A percentile compares a stretch with the other conserved stretches of the same genome.
These are phyloP conservation scores for Toxotes lorentzi DNA, from an alignment of 2,797 vertebrate species.

Conservation along the genomic window DNA sequence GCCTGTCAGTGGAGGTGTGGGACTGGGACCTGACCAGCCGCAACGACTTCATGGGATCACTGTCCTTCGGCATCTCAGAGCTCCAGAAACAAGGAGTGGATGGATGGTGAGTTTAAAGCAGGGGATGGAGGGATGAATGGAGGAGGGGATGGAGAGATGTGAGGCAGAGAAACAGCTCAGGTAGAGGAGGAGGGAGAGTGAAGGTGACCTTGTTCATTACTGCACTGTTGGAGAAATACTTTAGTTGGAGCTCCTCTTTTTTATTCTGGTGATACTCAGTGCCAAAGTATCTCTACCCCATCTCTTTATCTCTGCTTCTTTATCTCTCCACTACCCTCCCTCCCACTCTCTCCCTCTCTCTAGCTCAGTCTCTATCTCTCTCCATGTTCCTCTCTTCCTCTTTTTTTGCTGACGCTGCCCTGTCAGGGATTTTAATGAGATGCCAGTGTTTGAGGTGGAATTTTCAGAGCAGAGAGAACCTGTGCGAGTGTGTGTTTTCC, in stretches of 20 bases:
- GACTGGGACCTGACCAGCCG: slow-evolving; percentile 98
- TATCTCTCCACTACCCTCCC: slow-evolving; percentile 49
- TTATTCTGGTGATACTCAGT: slow-evolving; percentile 62
- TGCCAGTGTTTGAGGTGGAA: slow-evolving; percentile 76
- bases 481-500: slow-evolving; percentile 30
- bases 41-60: slow-evolving; percentile 98
- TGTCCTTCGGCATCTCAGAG: slow-evolving; percentile 87
- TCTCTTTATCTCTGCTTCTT: slow-evolving; percentile 73
- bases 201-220: slow-evolving; percentile 80
- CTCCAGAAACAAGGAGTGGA: slow-evolving; percentile 81
- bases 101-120: slow-evolving; percentile 76
- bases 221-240: slow-evolving; percentile 66
- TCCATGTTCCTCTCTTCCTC: slow-evolving; percentile 54
- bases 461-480: slow-evolving; percentile 46
- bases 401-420: slow-evolving; percentile 77
- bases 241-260: slow-evolving; percentile 57
- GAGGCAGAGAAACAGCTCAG: slow-evolving; percentile 31
- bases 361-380: slow-evolving; percentile 62
- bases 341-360: slow-evolving; percentile 24
- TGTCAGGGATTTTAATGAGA: slow-evolving; percentile 81
- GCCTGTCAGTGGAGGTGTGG: slow-evolving; percentile 97
- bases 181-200: slow-evolving; percentile 48
- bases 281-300: slow-evolving; percentile 65
- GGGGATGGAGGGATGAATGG: slow-evolving; percentile 4
- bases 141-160: slow-evolving; percentile 11